Conservation (phyloP, 1,140 invertebrate genomes). For the Drosophila rufa region DNA sequence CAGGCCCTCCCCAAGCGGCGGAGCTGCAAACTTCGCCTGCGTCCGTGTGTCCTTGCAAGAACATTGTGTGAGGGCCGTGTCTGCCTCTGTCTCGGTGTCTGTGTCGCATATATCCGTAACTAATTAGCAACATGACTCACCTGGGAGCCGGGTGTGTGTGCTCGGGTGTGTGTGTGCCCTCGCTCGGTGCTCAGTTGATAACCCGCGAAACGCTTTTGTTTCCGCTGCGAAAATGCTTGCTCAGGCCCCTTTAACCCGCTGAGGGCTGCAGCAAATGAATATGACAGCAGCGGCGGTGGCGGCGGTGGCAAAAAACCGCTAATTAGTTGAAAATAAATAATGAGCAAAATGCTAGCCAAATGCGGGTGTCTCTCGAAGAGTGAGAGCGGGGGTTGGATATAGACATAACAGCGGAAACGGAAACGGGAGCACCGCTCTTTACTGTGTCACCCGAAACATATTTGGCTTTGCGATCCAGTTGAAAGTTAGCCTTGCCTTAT, state of each 20-base stretch:
- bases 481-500: neutral
- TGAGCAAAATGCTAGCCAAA: conserved; percentile 57
- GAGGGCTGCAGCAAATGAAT: conserved; percentile 33
- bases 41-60: conserved; percentile 5
- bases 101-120: conserved; percentile 76
- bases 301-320: conserved; percentile 61
- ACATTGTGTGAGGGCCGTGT: conserved; percentile 12
- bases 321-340: conserved; percentile 83
- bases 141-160: conserved; percentile 31
- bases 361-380: conserved; percentile 27
- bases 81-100: conserved; percentile 8
- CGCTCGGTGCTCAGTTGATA: conserved; percentile 49
- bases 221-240: conserved; percentile 36
- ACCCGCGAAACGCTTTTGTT: conserved; percentile 70
- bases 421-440: neutral
- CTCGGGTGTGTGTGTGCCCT: neutral
- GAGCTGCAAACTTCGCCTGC: conserved; percentile 48
- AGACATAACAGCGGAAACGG: conserved; percentile 11
- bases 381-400: neutral
- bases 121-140: conserved; percentile 80
- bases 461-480: neutral
- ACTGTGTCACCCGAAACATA: conserved; percentile 31
- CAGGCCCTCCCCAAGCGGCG: conserved; percentile 31
- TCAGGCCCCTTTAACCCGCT: conserved; percentile 5
- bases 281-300: conserved; percentile 42